phyloP scores from a whole-genome alignment of 1,140 invertebrate genomes.

The Theocolax elegans region DNA sequence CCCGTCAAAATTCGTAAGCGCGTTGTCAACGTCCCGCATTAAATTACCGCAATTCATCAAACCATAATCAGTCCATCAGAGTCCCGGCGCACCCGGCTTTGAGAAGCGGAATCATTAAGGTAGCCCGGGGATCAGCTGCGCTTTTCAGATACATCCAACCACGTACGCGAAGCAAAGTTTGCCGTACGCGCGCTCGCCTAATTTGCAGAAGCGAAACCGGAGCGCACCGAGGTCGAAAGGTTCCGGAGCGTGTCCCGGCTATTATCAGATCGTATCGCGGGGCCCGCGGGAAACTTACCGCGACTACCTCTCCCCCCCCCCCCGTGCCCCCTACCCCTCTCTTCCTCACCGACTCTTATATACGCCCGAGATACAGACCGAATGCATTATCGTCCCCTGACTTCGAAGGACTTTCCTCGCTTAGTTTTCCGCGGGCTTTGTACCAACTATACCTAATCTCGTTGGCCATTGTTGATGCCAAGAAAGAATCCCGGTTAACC shows the following conservation, averaged over 20 bases:
- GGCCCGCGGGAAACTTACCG: too few relatives aligned
- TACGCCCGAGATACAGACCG: too few relatives aligned
- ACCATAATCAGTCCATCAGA: not conserved
- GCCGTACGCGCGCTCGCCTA: not conserved
- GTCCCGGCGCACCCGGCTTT: not conserved
- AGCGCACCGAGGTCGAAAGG: not conserved
- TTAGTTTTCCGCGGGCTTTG: too few relatives aligned
- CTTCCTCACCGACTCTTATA: too few relatives aligned
- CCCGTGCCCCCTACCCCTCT: too few relatives aligned
- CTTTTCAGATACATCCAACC: not conserved
- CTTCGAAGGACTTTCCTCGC: not conserved
- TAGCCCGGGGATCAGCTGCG: not conserved
- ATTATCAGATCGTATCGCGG: conserved; percentile 22
- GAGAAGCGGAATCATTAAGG: conserved; percentile 17
- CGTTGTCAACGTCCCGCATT: too few relatives aligned
- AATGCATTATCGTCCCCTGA: conserved; percentile 17
- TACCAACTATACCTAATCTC: too few relatives aligned
- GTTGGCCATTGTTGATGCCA: too few relatives aligned
- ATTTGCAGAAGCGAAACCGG: conserved; percentile 8
- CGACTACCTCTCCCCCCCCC: too few relatives aligned
- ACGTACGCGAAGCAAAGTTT: conserved; percentile 1
- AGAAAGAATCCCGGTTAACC: too few relatives aligned
- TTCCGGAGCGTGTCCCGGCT: not conserved
- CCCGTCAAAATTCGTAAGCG: too few relatives aligned
- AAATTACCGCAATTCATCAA: not conserved